Evolutionary conservation across 2,888 invertebrate species (phyloP).

Genomic region (Lingula anatina): DNA sequence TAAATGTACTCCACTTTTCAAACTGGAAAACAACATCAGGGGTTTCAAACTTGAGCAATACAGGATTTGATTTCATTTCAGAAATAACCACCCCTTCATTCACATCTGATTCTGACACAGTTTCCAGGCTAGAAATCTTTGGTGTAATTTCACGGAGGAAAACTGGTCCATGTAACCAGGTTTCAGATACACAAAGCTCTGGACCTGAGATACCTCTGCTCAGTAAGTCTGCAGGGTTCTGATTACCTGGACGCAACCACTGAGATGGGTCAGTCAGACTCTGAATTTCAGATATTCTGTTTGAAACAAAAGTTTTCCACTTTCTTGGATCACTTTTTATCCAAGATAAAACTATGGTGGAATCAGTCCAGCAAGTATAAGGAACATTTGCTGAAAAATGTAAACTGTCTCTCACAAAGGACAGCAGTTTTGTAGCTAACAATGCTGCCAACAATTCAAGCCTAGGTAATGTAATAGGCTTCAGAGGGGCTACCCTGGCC

Average conservation of each 20-base stretch:
- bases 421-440: constrained; percentile 8
- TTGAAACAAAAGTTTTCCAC: constrained; percentile 19
- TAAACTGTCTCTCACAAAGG: constrained; percentile 13
- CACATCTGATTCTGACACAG: too few species aligned
- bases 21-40: too few species aligned
- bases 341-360: constrained; percentile 17
- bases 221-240: constrained; percentile 31
- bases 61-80: too few species aligned
- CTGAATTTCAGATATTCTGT: constrained; percentile 21
- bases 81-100: too few species aligned
- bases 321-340: constrained; percentile 6
- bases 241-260: too few species aligned
- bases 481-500: constrained; percentile 19
- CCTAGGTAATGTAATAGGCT: constrained; percentile 17
- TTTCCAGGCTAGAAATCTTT: too few species aligned
- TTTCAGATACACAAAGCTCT: too few species aligned
- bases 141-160: too few species aligned
- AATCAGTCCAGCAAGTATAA: constrained; percentile 15
- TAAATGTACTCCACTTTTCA: too few species aligned
- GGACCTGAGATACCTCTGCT: constrained; percentile 24
- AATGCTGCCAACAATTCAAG: constrained; percentile 13
- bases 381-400: constrained; percentile 10
- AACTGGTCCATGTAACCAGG: too few species aligned
- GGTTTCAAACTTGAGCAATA: too few species aligned
- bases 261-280: constrained; percentile 3